These are phyloP conservation scores for Epinotia demarniana DNA, from an alignment of 2,888 invertebrate species.

Conservation along the genomic window DNA sequence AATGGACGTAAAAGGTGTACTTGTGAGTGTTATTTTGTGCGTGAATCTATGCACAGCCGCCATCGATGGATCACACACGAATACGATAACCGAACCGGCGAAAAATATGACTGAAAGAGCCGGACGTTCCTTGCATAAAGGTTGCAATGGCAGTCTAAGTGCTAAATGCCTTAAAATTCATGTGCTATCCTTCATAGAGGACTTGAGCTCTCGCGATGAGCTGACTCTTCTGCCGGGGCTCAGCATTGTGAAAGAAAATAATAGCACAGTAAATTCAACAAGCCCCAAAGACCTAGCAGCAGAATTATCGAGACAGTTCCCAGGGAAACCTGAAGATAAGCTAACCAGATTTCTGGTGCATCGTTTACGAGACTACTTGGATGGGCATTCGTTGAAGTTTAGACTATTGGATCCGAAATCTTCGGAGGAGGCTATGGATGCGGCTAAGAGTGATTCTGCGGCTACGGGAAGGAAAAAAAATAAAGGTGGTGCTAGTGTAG, in stretches of 20 bases:
- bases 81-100: constrained; percentile 54
- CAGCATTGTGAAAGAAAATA: constrained; percentile 89
- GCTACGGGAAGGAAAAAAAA: constrained; percentile 68
- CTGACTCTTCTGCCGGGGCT: constrained; percentile 89
- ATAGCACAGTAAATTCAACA: constrained; percentile 67
- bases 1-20: constrained; percentile 67
- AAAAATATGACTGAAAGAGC: constrained; percentile 61
- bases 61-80: constrained; percentile 67
- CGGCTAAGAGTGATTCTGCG: constrained; percentile 74
- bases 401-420: constrained; percentile 87
- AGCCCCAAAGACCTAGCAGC: constrained; percentile 86
- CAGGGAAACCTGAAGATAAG: constrained; percentile 90
- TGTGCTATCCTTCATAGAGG: constrained; percentile 90
- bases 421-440: constrained; percentile 83
- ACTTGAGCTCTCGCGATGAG: constrained; percentile 88
- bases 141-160: constrained; percentile 79
- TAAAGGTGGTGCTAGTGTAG: constrained; percentile 61
- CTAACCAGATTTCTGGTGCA: constrained; percentile 90
- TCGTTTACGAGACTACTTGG: constrained; percentile 87
- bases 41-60: constrained; percentile 58
- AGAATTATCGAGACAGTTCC: constrained; percentile 90
- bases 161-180: constrained; percentile 92
- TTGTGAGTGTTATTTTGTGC: constrained; percentile 62
- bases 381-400: constrained; percentile 89
- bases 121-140: constrained; percentile 73